Percentiles rank a stretch among this genome's conserved stretches.
These are phyloP conservation scores for Myrmecophaga tridactyla DNA, from an alignment of 2,113 vertebrate genomes.

Conservation along the genomic window DNA sequence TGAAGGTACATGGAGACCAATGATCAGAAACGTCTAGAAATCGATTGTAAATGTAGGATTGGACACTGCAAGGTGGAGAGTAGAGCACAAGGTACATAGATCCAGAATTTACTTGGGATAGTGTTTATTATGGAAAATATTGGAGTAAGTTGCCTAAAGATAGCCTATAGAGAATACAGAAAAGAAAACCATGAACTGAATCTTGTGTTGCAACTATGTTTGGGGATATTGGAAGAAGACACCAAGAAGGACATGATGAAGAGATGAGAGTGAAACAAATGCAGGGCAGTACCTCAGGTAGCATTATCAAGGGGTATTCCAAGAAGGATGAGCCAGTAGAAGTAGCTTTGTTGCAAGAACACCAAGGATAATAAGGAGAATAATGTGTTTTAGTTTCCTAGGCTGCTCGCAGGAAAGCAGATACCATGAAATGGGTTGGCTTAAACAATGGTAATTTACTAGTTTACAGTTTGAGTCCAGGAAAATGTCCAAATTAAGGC, in stretches of 20 bases:
- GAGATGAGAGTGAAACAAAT: neutral
- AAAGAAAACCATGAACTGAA: neutral
- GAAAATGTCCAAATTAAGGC: too few relatives aligned
- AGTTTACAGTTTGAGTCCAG: too few relatives aligned
- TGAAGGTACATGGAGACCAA: neutral
- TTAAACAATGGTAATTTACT: too few relatives aligned
- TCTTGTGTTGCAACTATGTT: neutral
- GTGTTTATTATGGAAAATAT: neutral
- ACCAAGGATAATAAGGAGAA: neutral
- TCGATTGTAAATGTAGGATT: neutral
- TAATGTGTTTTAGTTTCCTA: too few relatives aligned
- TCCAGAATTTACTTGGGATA: neutral
- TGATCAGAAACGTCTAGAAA: neutral
- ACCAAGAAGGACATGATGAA: neutral
- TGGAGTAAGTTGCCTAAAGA: neutral
- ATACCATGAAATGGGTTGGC: too few relatives aligned
- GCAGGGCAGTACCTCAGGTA: neutral
- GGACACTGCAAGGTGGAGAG: neutral
- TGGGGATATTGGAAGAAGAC: neutral
- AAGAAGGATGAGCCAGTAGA: neutral
- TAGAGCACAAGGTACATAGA: neutral
- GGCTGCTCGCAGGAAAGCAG: too few relatives aligned
- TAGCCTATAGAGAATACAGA: neutral
- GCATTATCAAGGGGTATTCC: neutral
- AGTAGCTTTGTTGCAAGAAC: neutral